Conservation (phyloP, 2,113 vertebrate genomes). For the Gnathonemus echidnorhynchus region DNA sequence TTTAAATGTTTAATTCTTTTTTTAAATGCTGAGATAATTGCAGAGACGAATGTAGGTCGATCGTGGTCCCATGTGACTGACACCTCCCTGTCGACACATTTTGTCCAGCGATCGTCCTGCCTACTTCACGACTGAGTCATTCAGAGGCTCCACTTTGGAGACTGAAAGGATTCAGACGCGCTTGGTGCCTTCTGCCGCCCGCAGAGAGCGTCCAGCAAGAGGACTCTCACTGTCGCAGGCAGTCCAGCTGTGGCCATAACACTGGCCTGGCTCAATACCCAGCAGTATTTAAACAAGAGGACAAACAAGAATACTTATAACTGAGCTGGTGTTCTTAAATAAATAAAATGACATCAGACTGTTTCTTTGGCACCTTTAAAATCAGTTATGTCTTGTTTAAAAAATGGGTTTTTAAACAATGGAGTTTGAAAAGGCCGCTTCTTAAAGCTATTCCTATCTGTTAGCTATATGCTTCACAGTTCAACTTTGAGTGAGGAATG, state of each 20-base stretch:
- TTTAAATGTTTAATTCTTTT: not conserved
- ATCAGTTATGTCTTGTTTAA: not conserved
- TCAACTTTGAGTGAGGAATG: not conserved
- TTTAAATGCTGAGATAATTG: not conserved
- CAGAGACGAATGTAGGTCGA: not conserved
- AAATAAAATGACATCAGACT: not conserved
- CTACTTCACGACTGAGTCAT: not conserved
- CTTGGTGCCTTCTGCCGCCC: not conserved
- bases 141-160: not conserved
- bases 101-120: not conserved
- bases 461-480: not conserved
- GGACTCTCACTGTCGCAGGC: not conserved
- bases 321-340: not conserved
- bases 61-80: not conserved
- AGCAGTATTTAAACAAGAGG: not conserved
- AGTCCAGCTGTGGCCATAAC: not conserved
- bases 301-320: not conserved
- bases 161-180: not conserved
- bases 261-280: not conserved
- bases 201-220: not conserved
- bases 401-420: not conserved
- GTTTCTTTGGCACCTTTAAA: not conserved
- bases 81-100: not conserved
- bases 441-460: not conserved
- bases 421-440: not conserved